Evolutionary conservation across 2,888 invertebrate species (phyloP), one percentile per base, ranked within the genome.

Genomic region (Petrophora chlorosata): DNA sequence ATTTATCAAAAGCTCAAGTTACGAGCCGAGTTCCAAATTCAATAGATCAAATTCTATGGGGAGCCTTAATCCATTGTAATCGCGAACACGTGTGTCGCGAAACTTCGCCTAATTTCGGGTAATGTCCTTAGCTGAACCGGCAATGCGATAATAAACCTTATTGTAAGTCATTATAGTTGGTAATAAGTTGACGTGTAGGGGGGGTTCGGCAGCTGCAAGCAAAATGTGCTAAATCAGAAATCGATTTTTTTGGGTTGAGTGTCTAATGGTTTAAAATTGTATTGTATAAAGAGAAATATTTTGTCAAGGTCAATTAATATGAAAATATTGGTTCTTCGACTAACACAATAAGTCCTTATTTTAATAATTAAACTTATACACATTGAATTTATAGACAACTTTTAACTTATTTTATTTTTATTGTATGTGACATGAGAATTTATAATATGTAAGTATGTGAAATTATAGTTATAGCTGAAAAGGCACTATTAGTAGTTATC

Each of bases 41-140:
- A 74, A 79, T 76, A 67, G 70, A 70, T 70, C 71, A 77, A 73
- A 76, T 73, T 73, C 67, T 65, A 67, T 70, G 64, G 66, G 52
- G 65, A 66, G 57, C 62, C 70, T 58, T 68, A 64, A 74, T 73
- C 74, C 70, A 76, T 79, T 81, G 79, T 79, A 67, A 77, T 76
- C 77, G 57, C 47, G 62, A 66, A 73, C 80, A 82, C 81, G 82
- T 80, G 82, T 80, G 75, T 70, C 74, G 76, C 73, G 54, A 68
- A 78, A 78, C 75, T 78, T 73, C 51, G 57, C 57, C 68, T 78
- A 76, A 80, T 75, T 73, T 70, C 59, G 54, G 64, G 67, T 73
- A 71, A 71, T 70, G 70, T 67, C 63, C 45, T 50, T 53, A 56
- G 45, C 45, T 46, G 56, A 32, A 41, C 13, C 23, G 23, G 19